Base-by-base conservation (phyloP, 1,140 invertebrate genomes). In the Drosophila nebulosa region DNA sequence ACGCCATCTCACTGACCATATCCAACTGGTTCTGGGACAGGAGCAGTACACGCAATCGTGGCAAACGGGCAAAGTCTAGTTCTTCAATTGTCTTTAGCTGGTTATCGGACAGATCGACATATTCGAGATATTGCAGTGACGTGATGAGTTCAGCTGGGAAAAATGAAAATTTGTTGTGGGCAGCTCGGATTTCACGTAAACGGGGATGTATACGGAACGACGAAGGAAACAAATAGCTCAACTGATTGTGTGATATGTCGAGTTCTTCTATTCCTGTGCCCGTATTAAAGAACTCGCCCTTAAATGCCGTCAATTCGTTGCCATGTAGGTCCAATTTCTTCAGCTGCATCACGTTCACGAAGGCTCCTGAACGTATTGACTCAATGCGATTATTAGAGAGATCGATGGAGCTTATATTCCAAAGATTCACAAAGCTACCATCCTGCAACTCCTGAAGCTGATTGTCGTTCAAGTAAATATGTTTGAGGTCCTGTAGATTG, bases 161-260 rank as follows among this genome's bases (percentile, higher is more conserved):
- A 83, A 96, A 95, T 61, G 94, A 95, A 69, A 97, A 95, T 85
- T 95, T 94, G 91, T 98, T 98, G 50, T 94, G 92, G 0, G 93
- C 92, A 0, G 96, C 93, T 55, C 93, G 93, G 7, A 98, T 94
- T 86, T 93, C 92, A 50, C 93, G 93, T 16, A 98, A 81, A 26
- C 95, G 92, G 0, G 95, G 95, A 91, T 97, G 96, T 60, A 96
- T 95, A 79, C 95, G 94, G 83, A 98, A 97, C 3, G 96, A 96
- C 0, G 96, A 95, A 3, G 96, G 95, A 75, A 96, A 96, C 30
- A 96, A 91, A 89, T 96, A 96, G 77, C 94, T 95, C 26, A 97
- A 91, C 71, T 95, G 94, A 92, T 97, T 97, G 52, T 96, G 90
- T 6, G 95, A 95, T 26, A 97, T 93, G 83, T 96, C 95, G 21